Base-by-base conservation (phyloP, 2,113 vertebrate genomes). In the Notechis scutatus region DNA sequence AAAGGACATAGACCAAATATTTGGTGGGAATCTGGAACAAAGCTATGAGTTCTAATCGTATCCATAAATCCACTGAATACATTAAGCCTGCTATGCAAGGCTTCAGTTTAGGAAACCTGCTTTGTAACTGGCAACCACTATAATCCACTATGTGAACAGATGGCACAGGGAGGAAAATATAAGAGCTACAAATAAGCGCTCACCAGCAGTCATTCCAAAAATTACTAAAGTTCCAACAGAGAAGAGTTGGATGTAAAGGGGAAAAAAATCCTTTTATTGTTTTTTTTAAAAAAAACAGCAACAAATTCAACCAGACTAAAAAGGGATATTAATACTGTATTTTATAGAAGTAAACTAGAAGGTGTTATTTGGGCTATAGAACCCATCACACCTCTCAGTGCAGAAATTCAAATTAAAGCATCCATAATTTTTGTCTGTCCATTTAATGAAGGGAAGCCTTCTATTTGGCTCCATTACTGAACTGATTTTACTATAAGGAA, bases 101-200 rank as follows among this genome's bases (percentile, higher is more conserved):
- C 97, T 96, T 96, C 93, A 95, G 94, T 96, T 96, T 97, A 96
- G 81, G 94, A 96, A 97, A 96, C 97, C 96, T 97, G 97, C 94
- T 97, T 97, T 97, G 95, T 96, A 97, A 97, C 97, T 95, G 88
- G 93, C 74, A 1, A 95, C 95, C 97, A 97, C 95, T 96, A 93
- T 96, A 97, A 97, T 96, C 95, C 93, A 96, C 95, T 95, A 96
- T 92, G 74, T 0, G 89, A 98, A 97, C 97, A 98, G 97, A 97
- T 97, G 97, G 97, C 20, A 91, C 0, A 0, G 91, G 94, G 90
- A 92, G 92, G 29, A 94, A 97, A 96, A 96, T 95, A 87, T 47
- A 94, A 2, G 20, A 94, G 90, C 94, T 93, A 93, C 94, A 96
- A 97, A 97, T 1, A 93, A 93, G 0, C 34, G 94, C 89, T 95